Evolutionary conservation across 2,797 vertebrate genomes (phyloP), one percentile per base, ranked within the genome.

Genomic region (Siniperca undulata): DNA sequence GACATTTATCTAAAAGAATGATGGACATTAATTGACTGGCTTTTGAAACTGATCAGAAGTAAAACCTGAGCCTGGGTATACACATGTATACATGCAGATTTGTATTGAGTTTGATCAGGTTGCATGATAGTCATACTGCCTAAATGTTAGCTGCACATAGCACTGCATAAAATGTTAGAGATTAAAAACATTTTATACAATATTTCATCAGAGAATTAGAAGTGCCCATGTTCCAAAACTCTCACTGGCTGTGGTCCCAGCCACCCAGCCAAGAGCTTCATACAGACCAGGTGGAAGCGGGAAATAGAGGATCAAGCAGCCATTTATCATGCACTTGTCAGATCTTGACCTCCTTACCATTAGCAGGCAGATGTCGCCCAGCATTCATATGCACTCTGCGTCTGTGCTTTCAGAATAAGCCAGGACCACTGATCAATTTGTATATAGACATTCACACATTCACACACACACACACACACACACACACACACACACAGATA

Each of bases 271-370:
- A 74, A 79, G 27, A 84, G 86, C 80, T 64, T 82, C 77, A 88
- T 77, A 22, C 71, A 90, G 76, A 83, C 84, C 77, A 64, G 91
- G 84, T 90, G 85, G 92, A 92, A 86, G 72, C 67, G 53, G 67
- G 83, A 92, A 94, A 88, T 72, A 55, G 67, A 80, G 70, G 86
- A 92, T 94, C 89, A 89, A 92, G 79, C 78, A 79, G 70, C 83
- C 86, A 94, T 95, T 95, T 86, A 93, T 96, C 94, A 95, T 87
- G 80, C 75, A 81, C 83, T 88, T 94, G 90, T 94, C 94, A 93
- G 81, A 92, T 86, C 56, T 81, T 94, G 95, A 95, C 95, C 93
- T 92, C 88, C 76, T 92, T 91, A 93, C 87, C 81, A 91, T 91
- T 93, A 92, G 82, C 81, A 80, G 83, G 74, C 93, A 94, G 92